phyloP scores from a whole-genome alignment of 1,140 invertebrate species.

The Bombus turneri region DNA sequence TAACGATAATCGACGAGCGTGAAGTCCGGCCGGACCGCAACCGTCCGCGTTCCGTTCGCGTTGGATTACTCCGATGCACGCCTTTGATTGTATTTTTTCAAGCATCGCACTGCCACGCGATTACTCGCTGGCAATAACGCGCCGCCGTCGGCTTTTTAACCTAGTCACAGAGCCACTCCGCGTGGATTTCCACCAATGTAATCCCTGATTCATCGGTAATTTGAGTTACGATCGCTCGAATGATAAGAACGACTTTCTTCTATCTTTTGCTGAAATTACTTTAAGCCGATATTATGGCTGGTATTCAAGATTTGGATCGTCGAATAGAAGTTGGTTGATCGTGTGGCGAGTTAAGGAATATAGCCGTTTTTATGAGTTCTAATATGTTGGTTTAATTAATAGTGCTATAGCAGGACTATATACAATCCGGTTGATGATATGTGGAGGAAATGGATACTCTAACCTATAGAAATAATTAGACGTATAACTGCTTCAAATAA shows the following conservation, averaged over 20 bases:
- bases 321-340: no score
- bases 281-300: background rate
- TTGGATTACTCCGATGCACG: conserved; percentile 47
- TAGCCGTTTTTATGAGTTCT: no score
- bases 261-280: background rate
- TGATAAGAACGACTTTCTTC: background rate
- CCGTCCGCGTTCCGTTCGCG: conserved; percentile 43
- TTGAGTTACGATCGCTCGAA: background rate
- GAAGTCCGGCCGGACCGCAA: conserved; percentile 49
- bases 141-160: background rate
- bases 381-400: no score
- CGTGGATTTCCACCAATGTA: conserved; percentile 11
- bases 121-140: conserved; percentile 22
- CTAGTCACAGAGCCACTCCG: background rate
- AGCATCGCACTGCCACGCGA: background rate
- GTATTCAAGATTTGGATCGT: background rate
- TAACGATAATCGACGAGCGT: conserved; percentile 70
- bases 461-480: no score
- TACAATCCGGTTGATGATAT: no score
- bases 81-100: conserved; percentile 39
- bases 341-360: no score
- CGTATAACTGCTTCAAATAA: no score
- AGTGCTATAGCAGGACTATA: no score
- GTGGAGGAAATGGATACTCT: no score
- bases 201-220: conserved; percentile 12